phyloP scores from a whole-genome alignment of 2,888 invertebrate species.

The Rhingia campestris region DNA sequence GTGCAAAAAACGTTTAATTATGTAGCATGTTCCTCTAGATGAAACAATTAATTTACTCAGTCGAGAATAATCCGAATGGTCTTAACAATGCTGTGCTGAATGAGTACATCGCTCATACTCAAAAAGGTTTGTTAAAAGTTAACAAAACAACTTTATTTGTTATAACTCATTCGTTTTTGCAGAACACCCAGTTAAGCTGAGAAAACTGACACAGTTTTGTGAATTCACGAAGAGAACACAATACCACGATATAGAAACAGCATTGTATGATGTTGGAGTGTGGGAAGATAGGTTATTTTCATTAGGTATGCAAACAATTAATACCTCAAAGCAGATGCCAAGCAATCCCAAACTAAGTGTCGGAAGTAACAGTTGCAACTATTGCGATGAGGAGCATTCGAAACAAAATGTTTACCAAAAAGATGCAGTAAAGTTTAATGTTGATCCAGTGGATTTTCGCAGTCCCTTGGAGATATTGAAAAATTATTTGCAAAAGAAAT shows the following conservation, averaged over 20 bases:
- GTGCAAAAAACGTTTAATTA: background rate
- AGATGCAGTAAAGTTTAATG: background rate
- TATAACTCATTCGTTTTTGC: background rate
- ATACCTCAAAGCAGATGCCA: conserved; percentile 30
- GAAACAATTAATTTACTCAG: conserved; percentile 57
- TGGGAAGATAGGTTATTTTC: conserved; percentile 34
- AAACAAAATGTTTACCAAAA: background rate
- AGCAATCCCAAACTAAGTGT: conserved; percentile 3
- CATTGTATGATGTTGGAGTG: background rate
- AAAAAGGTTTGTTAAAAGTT: conserved; percentile 31
- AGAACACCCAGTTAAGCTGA: conserved; percentile 34
- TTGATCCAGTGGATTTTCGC: conserved; percentile 17
- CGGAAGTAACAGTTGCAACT: conserved; percentile 8
- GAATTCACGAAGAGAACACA: background rate
- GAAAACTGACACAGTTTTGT: conserved; percentile 31
- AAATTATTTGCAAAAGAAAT: conserved; percentile 31
- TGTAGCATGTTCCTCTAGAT: conserved; percentile 26
- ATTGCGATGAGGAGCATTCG: conserved; percentile 4
- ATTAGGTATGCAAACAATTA: conserved; percentile 18
- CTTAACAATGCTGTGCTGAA: conserved; percentile 54
- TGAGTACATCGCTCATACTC: conserved; percentile 33
- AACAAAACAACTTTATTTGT: background rate
- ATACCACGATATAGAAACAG: conserved; percentile 9
- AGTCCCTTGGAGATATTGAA: conserved; percentile 41
- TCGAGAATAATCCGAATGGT: conserved; percentile 20